These are phyloP conservation scores for Phrynosoma platyrhinos DNA, from an alignment of 2,113 vertebrate species.

Conservation along the genomic window DNA sequence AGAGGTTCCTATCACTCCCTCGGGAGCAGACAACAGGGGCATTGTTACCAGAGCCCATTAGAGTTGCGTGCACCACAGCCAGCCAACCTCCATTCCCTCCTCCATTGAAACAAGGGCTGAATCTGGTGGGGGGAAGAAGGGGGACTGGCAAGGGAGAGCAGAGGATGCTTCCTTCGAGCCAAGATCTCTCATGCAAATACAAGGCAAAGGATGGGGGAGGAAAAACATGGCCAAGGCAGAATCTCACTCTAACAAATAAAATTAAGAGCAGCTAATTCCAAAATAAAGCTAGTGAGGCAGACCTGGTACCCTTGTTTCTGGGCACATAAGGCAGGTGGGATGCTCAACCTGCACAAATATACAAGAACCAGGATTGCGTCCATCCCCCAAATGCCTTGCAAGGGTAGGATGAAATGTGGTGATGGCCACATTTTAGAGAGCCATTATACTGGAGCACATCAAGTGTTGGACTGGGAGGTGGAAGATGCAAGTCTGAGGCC, in stretches of 20 bases:
- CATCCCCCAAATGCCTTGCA: not conserved
- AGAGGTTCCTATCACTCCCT: not conserved
- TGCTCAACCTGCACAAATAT: too few relatives aligned
- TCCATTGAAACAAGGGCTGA: not conserved
- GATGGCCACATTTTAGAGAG: too few relatives aligned
- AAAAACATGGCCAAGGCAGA: too few relatives aligned
- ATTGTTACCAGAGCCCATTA: not conserved
- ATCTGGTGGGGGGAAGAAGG: too few relatives aligned
- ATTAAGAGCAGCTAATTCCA: too few relatives aligned
- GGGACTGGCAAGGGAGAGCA: not conserved
- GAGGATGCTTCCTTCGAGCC: not conserved
- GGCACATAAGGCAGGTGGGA: too few relatives aligned
- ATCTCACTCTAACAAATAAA: too few relatives aligned
- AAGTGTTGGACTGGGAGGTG: too few relatives aligned
- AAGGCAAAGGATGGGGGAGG: not conserved
- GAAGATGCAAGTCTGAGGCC: too few relatives aligned
- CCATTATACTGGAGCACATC: not conserved
- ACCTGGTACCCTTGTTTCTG: too few relatives aligned
- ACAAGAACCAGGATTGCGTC: not conserved
- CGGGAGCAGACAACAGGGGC: not conserved
- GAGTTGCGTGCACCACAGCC: not conserved
- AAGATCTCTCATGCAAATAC: not conserved
- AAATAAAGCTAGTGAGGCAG: too few relatives aligned
- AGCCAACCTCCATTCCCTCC: not conserved
- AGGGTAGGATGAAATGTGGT: not conserved